phyloP scores from a whole-genome alignment of 2,113 vertebrate genomes.

The Lathamus discolor region DNA sequence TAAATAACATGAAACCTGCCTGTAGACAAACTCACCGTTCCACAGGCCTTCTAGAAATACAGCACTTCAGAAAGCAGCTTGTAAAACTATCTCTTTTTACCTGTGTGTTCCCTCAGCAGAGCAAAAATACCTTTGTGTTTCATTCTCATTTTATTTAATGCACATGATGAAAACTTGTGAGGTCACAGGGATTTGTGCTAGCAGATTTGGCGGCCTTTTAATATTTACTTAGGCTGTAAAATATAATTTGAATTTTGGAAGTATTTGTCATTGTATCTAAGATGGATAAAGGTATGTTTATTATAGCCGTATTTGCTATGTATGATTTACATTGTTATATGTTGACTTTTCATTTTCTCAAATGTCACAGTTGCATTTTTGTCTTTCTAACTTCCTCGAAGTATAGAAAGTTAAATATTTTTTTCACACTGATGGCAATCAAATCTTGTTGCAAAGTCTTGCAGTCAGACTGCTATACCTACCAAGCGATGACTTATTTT shows the following conservation, averaged over 20 bases:
- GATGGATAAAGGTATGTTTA: slow-evolving; percentile 70
- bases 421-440: slow-evolving; percentile 44
- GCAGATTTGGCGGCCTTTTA: slow-evolving; percentile 60
- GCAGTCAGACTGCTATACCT: not conserved
- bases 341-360: slow-evolving; percentile 66
- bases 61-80: not conserved
- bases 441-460: slow-evolving; percentile 1
- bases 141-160: slow-evolving; percentile 61
- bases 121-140: slow-evolving; percentile 51
- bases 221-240: slow-evolving; percentile 67
- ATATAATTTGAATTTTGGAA: slow-evolving; percentile 68
- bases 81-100: slow-evolving; percentile 5
- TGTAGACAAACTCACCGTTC: not conserved
- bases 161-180: slow-evolving; percentile 26
- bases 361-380: slow-evolving; percentile 64
- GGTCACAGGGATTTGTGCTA: slow-evolving; percentile 47
- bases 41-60: not conserved
- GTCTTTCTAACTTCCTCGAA: slow-evolving; percentile 49
- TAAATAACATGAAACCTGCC: not conserved
- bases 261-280: slow-evolving; percentile 67
- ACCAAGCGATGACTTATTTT: not conserved
- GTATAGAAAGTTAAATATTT: slow-evolving; percentile 59
- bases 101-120: not conserved
- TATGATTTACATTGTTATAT: slow-evolving; percentile 70
- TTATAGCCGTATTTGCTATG: slow-evolving; percentile 65